These are phyloP conservation scores for Baryphthengus martii DNA, from an alignment of 2,113 vertebrate species.

Conservation along the genomic window DNA sequence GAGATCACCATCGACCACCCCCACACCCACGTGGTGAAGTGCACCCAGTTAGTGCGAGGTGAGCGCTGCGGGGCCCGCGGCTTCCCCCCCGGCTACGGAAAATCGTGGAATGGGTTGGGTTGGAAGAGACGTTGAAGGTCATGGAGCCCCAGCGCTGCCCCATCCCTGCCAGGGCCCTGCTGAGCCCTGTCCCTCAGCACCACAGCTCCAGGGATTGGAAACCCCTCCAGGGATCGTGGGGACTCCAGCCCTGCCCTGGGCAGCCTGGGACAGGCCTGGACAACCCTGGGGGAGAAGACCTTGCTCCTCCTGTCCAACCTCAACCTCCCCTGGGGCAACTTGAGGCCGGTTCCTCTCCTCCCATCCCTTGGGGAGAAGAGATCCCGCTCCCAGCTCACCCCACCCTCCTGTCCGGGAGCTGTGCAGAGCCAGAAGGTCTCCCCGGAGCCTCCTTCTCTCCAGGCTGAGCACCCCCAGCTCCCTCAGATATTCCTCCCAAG, in stretches of 20 bases:
- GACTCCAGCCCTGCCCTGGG: background rate
- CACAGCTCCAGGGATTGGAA: background rate
- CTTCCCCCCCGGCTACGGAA: too few relatives aligned
- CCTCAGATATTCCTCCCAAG: too few relatives aligned
- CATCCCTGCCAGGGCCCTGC: too few relatives aligned
- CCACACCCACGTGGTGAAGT: conserved; percentile 97
- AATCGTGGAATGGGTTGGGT: too few relatives aligned
- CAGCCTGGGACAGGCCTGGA: background rate
- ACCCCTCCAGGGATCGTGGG: background rate
- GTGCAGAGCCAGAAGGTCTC: background rate
- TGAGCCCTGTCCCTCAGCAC: background rate
- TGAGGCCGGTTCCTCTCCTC: background rate
- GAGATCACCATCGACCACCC: conserved; percentile 98
- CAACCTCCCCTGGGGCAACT: background rate
- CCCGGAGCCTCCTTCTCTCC: background rate
- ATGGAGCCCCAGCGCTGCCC: too few relatives aligned
- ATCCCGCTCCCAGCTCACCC: too few relatives aligned
- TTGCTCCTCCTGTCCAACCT: background rate
- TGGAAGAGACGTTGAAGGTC: background rate
- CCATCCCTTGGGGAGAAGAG: background rate
- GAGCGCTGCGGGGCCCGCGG: conserved; percentile 42
- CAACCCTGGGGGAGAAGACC: background rate
- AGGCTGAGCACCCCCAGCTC: too few relatives aligned
- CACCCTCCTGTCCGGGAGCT: background rate
- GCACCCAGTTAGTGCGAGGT: conserved; percentile 96